Conservation (phyloP, 2,888 invertebrate species). For the Apamea anceps region DNA sequence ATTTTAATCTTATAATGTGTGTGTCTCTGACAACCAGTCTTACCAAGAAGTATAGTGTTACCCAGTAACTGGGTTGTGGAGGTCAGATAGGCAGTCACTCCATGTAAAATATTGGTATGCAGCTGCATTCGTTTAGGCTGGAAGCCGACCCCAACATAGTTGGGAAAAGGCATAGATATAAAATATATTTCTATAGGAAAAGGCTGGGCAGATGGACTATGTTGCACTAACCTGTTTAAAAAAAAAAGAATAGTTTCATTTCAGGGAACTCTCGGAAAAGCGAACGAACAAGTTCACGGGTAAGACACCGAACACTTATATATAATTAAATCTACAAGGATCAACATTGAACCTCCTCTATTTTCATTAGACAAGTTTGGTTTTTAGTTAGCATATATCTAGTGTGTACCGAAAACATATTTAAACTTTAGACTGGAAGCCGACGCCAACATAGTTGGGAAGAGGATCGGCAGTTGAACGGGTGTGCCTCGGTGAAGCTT, state of each 20-base stretch:
- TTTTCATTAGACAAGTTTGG: constrained; percentile 17
- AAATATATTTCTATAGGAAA: neutral
- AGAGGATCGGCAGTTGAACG: neutral
- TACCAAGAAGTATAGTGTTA: neutral
- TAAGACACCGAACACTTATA: constrained; percentile 1
- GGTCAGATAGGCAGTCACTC: neutral
- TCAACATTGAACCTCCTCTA: neutral
- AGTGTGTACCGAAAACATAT: neutral
- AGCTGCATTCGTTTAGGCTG: neutral
- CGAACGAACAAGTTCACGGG: neutral
- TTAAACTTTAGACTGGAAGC: neutral
- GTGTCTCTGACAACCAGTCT: neutral
- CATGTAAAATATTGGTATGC: neutral
- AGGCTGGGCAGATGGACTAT: neutral
- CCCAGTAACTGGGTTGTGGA: neutral
- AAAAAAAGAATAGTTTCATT: neutral
- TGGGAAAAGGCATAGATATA: neutral
- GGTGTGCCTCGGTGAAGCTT: neutral
- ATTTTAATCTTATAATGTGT: constrained; percentile 1
- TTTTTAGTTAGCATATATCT: neutral
- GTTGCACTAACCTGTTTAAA: neutral
- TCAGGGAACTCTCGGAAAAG: neutral
- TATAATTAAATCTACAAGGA: constrained; percentile 6
- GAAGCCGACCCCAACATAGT: neutral
- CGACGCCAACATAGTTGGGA: neutral